Evolutionary conservation across 2,113 vertebrate species (phyloP).

Genomic region (Entelurus aequoreus): DNA sequence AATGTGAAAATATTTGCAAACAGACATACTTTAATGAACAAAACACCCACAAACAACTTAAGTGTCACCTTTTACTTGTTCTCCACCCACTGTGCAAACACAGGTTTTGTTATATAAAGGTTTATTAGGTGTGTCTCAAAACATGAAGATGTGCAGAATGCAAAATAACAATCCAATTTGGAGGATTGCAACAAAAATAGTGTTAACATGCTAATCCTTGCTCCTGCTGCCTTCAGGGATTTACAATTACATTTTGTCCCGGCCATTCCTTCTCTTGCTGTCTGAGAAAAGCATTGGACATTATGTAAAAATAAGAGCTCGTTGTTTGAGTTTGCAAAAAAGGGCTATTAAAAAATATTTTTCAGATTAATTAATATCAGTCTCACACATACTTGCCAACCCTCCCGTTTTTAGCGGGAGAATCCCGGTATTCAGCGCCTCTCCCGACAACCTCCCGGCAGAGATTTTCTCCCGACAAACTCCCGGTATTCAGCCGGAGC

Average conservation of each 20-base stretch:
- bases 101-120: conserved; percentile 13
- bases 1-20: neutral
- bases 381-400: too few species aligned
- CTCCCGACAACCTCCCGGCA: too few species aligned
- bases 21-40: neutral
- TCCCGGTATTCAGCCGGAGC: too few species aligned
- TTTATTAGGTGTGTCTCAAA: conserved; percentile 25
- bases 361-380: too few species aligned
- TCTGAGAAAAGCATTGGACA: conserved; percentile 7
- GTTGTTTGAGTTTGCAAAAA: neutral
- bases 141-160: conserved; percentile 12
- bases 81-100: conserved; percentile 11
- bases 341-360: too few species aligned
- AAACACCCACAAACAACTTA: conserved; percentile 14
- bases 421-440: too few species aligned
- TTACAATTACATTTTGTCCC: conserved; percentile 7
- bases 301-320: neutral
- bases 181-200: conserved; percentile 23
- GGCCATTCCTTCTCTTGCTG: conserved; percentile 19
- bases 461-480: too few species aligned
- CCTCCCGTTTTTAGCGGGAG: too few species aligned
- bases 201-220: neutral
- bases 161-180: conserved; percentile 11
- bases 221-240: conserved; percentile 12
- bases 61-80: conserved; percentile 13